These are phyloP conservation scores for Myopa testacea DNA, from an alignment of 2,888 invertebrate genomes.

Conservation along the genomic window DNA sequence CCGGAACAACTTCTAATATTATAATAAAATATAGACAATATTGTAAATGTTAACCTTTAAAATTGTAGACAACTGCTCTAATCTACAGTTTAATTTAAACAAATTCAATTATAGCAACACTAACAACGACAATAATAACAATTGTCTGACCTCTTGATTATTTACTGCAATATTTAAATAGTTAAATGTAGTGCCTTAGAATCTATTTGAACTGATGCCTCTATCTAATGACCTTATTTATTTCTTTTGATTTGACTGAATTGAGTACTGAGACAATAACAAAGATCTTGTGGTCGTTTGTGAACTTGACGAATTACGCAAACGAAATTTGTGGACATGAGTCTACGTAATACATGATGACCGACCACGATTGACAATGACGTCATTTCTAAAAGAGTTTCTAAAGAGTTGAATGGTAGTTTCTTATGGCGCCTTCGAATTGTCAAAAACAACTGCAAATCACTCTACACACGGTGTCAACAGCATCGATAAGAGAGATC, in stretches of 20 bases:
- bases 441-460: background rate
- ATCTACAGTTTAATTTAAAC: no score
- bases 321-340: constrained; percentile 46
- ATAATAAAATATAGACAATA: no score
- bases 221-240: no score
- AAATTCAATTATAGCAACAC: no score
- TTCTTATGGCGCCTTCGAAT: background rate
- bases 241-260: background rate
- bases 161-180: no score
- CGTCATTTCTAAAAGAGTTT: constrained; percentile 61
- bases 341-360: background rate
- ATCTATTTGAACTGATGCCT: no score
- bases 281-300: background rate
- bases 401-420: background rate
- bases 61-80: no score
- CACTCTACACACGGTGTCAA: background rate
- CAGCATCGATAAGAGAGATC: background rate
- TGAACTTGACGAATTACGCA: constrained; percentile 31
- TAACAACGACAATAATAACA: no score
- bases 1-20: no score
- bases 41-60: no score
- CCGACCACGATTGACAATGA: constrained; percentile 45
- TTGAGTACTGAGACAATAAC: background rate
- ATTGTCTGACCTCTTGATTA: no score
- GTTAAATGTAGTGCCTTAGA: no score